Evolutionary conservation across 2,797 vertebrate genomes (phyloP).

Genomic region (Hemibagrus guttatus): DNA sequence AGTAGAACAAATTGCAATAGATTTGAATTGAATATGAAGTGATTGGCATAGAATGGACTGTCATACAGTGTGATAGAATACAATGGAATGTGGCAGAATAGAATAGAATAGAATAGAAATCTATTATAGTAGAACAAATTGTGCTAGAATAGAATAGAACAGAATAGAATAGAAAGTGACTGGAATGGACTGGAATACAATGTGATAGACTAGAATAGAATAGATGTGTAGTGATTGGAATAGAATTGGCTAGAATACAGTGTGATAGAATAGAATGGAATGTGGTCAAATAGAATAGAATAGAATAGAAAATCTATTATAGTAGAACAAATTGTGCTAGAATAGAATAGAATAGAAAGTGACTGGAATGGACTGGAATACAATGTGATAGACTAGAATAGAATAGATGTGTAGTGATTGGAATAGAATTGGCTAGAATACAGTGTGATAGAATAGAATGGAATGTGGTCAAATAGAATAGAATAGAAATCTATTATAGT

Average conservation of each 20-base stretch:
- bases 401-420: not conserved
- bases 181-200: too few species aligned
- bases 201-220: not conserved
- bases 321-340: too few species aligned
- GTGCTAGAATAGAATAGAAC: not conserved
- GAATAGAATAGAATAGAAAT: not conserved
- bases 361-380: too few species aligned
- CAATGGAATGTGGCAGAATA: not conserved
- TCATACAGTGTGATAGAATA: too few species aligned
- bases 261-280: not conserved
- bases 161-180: not conserved
- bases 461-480: not conserved
- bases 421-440: not conserved
- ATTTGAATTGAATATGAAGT: not conserved
- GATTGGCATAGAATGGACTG: too few species aligned
- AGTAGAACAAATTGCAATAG: not conserved
- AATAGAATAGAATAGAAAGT: too few species aligned
- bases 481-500: not conserved
- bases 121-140: not conserved
- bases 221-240: not conserved
- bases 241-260: too few species aligned
- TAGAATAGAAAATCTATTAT: too few species aligned
- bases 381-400: too few species aligned
- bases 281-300: not conserved
- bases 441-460: not conserved